Conservation (phyloP, 2,113 vertebrate genomes). For the Amia ocellicauda region DNA sequence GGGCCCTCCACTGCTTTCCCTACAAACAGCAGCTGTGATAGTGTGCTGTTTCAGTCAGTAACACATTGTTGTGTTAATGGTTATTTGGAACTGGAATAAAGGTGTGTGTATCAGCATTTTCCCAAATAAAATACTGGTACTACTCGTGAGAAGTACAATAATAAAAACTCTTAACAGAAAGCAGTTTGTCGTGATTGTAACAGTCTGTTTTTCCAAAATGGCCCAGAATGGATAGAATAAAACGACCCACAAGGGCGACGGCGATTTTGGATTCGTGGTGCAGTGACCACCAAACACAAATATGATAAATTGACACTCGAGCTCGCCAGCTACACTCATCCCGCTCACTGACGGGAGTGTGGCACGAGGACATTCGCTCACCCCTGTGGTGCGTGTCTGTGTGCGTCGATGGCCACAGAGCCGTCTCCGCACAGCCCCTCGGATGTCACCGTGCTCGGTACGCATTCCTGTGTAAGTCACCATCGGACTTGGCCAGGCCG, state of each 20-base stretch:
- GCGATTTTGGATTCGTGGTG: conserved; percentile 44
- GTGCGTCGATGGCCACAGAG: background rate
- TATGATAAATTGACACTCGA: conserved; percentile 29
- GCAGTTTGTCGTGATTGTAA: too few species aligned
- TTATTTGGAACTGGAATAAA: too few species aligned
- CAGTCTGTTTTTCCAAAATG: conserved; percentile 8
- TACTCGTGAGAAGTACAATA: too few species aligned
- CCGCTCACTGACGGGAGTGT: background rate
- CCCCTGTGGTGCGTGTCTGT: conserved; percentile 6
- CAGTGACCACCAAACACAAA: conserved; percentile 22
- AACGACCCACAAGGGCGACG: conserved; percentile 28
- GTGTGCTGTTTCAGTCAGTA: too few species aligned
- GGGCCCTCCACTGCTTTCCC: background rate
- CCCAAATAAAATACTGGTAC: too few species aligned
- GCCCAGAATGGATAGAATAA: conserved; percentile 30
- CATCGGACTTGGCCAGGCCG: conserved; percentile 1
- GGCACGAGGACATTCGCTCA: background rate
- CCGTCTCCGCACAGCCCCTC: background rate
- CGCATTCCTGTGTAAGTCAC: background rate
- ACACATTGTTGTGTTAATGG: too few species aligned
- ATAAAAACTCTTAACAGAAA: too few species aligned
- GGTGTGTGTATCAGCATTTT: too few species aligned
- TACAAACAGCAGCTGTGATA: background rate
- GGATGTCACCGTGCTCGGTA: background rate
- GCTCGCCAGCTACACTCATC: conserved; percentile 30